These are phyloP conservation scores for Cephus sareptanus DNA, from an alignment of 2,888 invertebrate species.

Conservation along the genomic window DNA sequence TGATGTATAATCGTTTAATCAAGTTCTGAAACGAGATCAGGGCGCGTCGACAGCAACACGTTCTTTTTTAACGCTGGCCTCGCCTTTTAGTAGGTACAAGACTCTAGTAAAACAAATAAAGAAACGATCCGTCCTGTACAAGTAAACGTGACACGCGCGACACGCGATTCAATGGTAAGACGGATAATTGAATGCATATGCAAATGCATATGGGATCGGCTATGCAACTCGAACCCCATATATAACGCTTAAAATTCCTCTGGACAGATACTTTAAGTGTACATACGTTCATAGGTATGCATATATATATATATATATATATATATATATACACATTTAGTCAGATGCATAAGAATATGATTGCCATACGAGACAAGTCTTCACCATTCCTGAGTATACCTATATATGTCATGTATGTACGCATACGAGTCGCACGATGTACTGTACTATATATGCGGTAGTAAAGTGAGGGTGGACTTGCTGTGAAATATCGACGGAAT, in stretches of 20 bases:
- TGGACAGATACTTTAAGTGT: neutral
- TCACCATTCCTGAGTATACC: neutral
- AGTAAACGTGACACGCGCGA: neutral
- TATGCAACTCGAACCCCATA: constrained; percentile 4
- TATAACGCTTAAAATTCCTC: constrained; percentile 4
- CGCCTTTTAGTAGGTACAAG: neutral
- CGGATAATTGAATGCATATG: constrained; percentile 44
- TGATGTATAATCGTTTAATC: neutral
- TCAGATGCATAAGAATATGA: neutral
- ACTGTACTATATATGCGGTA: neutral
- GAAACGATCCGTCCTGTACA: neutral
- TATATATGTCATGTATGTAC: neutral
- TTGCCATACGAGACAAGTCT: neutral
- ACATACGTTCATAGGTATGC: neutral
- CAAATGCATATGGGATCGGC: constrained; percentile 46
- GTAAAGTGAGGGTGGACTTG: constrained; percentile 21
- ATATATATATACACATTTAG: neutral
- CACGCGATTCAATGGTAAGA: constrained; percentile 4
- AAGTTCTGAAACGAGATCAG: neutral
- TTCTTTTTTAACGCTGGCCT: neutral
- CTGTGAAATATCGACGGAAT: constrained; percentile 45
- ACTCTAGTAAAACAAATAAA: neutral
- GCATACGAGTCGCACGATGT: neutral
- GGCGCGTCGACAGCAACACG: neutral
- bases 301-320: neutral